These are phyloP conservation scores for Caligus rogercresseyi DNA, from an alignment of 1,140 invertebrate genomes.

Conservation along the genomic window DNA sequence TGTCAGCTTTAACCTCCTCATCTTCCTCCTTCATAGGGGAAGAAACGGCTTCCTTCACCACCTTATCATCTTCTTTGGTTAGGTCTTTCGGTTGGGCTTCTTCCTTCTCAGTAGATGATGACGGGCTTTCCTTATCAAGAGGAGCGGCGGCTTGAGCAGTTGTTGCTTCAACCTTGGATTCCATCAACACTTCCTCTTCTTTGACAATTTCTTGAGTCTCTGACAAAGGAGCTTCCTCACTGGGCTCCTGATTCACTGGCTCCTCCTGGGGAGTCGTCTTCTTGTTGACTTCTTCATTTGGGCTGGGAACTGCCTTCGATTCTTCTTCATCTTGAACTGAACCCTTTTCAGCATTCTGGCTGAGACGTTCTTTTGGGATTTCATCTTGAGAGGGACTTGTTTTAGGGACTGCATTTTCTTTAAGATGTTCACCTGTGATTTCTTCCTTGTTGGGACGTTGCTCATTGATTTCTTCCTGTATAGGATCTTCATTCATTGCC, in stretches of 20 bases:
- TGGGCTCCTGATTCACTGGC: neutral
- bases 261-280: neutral
- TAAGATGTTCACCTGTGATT: neutral
- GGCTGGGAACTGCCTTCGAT: neutral
- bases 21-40: neutral
- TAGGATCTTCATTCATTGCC: neutral
- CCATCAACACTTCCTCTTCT: neutral
- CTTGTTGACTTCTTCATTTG: neutral
- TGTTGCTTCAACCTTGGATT: neutral
- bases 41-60: neutral
- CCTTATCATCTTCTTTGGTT: neutral
- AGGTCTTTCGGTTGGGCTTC: neutral
- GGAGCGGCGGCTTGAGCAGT: neutral
- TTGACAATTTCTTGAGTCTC: neutral
- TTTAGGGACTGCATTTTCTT: neutral
- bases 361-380: neutral
- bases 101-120: neutral
- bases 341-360: neutral
- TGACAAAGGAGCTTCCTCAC: neutral
- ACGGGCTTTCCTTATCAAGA: neutral
- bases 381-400: neutral
- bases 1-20: neutral
- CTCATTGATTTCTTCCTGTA: neutral
- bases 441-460: neutral
- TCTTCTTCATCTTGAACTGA: neutral